Percentiles rank a stretch among this genome's conserved stretches.
These are phyloP conservation scores for Leptura quadrifasciata DNA, from an alignment of 2,888 invertebrate species.

Conservation along the genomic window DNA sequence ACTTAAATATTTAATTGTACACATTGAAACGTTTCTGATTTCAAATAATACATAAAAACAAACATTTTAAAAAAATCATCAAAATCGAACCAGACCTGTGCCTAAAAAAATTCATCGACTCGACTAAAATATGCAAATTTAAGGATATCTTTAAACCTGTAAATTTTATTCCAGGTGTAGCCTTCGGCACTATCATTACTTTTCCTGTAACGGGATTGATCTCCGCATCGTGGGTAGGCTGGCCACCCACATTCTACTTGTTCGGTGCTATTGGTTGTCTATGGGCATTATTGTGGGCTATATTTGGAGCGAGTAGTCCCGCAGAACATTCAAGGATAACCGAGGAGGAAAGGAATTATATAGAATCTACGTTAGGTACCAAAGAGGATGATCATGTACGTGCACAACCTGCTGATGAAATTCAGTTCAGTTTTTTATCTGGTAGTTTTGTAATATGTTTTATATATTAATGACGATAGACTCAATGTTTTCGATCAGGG, in stretches of 20 bases:
- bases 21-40: too few relatives aligned
- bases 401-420: too few relatives aligned
- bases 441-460: too few relatives aligned
- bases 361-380: conserved; percentile 74
- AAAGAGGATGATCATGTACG: conserved; percentile 76
- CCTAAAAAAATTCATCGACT: too few relatives aligned
- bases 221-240: conserved; percentile 81
- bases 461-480: too few relatives aligned
- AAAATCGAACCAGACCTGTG: too few relatives aligned
- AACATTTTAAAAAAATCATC: too few relatives aligned
- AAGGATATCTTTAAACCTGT: neutral
- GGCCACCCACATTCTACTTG: conserved; percentile 87
- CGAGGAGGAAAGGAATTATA: conserved; percentile 80
- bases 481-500: too few relatives aligned
- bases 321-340: conserved; percentile 78
- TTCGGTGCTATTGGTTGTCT: conserved; percentile 80
- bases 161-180: conserved; percentile 75
- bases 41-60: too few relatives aligned
- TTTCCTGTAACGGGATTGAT: conserved; percentile 85
- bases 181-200: conserved; percentile 87
- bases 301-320: conserved; percentile 82
- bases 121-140: too few relatives aligned
- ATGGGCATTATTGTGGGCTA: conserved; percentile 79
- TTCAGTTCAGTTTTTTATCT: too few relatives aligned
- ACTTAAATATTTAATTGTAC: too few relatives aligned